Base-by-base conservation (phyloP, 1,140 invertebrate genomes). In the Lerema accius region DNA sequence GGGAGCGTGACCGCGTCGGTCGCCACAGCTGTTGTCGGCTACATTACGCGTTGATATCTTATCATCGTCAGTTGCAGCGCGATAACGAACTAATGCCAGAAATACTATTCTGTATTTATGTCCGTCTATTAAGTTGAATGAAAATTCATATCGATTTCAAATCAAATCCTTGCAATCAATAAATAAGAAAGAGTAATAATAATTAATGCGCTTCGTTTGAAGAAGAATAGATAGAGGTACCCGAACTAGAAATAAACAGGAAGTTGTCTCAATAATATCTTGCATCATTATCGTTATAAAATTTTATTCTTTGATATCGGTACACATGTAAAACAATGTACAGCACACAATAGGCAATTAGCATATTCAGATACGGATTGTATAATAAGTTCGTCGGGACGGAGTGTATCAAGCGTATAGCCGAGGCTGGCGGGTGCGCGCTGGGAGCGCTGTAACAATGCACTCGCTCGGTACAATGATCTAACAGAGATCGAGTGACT, bases 31-130 rank as follows among this genome's bases (percentile, higher is more conserved):
- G 70, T 76, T 67, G 65, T 70, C 71, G 68, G 65, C 68, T 71
- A 67, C 70, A 62, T 66, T 59, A 71, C 67, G 63, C 67, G 46
- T 15, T 50, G 73, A 73, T 82, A 84, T 71, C 71, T 80, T 85
- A 85, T 83, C 80, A 73, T 55, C 60, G 49, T 51, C 39, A 26
- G 46, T 49, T 19, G 51, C 23, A 11, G 40, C 55, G 48, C 50
- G 9, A 50, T 13, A 55, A 10, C 3, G 15, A 16, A 42, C 13
- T 10, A 51, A 40, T 13, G 9, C 42, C 6, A 15, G 15, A 2
- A 19, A 16, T 49, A 42, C 60, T 26, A 10, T 62, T 53, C 5
- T 16, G 39, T 15, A 0, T 7, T 61, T 62, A 68, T 80, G 72
- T 53, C 5, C 35, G 17, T 73, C 78, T 78, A 37, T 73, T 80